Base-by-base conservation (phyloP, 2,113 vertebrate species). In the Thunnus thynnus region DNA sequence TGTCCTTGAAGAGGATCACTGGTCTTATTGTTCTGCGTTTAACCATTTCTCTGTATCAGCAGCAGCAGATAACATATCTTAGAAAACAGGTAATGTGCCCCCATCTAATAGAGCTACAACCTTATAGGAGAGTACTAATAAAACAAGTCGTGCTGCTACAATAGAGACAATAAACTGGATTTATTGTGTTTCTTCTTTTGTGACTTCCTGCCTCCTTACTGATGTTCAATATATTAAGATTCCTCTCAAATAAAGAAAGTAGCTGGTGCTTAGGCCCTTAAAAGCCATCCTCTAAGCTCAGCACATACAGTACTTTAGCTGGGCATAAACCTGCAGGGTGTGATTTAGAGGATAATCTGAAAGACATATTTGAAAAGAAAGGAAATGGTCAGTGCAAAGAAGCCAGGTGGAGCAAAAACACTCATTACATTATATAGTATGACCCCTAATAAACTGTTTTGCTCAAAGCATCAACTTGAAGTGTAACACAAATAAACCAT, bases 1-100 rank as follows among this genome's bases (percentile, higher is more conserved):
- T 60, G 72, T 83, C 79, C 60, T 83, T 82, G 48, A 83, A 71
- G 57, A 60, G 72, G 68, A 68, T 72, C 64, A 67, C 63, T 74
- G 50, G 22, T 62, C 46, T 64, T 51, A 83, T 78, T 82, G 55
- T 80, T 66, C n/a, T 10, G 60, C 17, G n/a, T 20, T 8, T 36
- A 76, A 50, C 47, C 5, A 63, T 78, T 73, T 72, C 41, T 80
- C 25, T 61, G 22, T 72, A 55, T 65, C 67, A 74, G 64, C 55
- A 77, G 67, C 48, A 32, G 46, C 11, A 51, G 51, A 79, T 62
- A 41, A 50, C 54, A 55, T 17, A 55, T 36, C 25, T 55, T 20
- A 48, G 32, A 61, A 72, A 76, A 61, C 63, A 61, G 47, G 63
- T 73, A 55, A 58, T 14, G 32, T 58, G 20, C n/a, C 41, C 4